These are phyloP conservation scores for Anas platyrhynchos DNA, from an alignment of 2,113 vertebrate species.

Conservation along the genomic window DNA sequence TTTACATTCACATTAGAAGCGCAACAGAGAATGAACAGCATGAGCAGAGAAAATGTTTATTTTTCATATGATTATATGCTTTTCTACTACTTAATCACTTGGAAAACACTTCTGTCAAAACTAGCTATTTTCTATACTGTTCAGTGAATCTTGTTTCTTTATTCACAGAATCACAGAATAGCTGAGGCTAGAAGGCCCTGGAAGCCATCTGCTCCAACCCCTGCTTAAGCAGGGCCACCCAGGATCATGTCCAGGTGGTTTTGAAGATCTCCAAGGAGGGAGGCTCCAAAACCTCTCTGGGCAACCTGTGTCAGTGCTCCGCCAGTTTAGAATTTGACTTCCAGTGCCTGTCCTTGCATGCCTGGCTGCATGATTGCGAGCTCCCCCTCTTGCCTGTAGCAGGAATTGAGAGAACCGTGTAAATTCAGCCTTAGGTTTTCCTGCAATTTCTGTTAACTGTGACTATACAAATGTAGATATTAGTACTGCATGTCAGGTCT, in stretches of 20 bases:
- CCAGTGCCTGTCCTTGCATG: fast-evolving
- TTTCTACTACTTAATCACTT: neutral
- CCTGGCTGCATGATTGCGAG: neutral
- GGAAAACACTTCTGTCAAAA: neutral
- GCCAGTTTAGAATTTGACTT: neutral
- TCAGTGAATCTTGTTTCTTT: neutral
- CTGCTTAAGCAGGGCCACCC: neutral
- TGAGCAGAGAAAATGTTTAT: neutral
- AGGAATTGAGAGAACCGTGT: fast-evolving
- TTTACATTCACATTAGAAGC: neutral
- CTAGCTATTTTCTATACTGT: neutral
- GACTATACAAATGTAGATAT: neutral
- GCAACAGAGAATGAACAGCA: neutral
- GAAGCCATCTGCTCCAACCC: neutral
- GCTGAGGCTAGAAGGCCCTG: neutral
- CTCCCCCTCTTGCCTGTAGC: neutral
- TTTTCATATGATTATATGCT: neutral
- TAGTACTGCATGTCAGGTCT: neutral
- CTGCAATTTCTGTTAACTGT: neutral
- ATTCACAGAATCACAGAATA: neutral
- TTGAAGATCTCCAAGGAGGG: neutral
- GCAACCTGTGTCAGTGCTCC: neutral
- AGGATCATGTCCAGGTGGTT: neutral
- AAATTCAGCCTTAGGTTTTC: fast-evolving
- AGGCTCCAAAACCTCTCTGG: neutral